phyloP scores from a whole-genome alignment of 2,113 vertebrate species.

The Macheiramphus alcinus region DNA sequence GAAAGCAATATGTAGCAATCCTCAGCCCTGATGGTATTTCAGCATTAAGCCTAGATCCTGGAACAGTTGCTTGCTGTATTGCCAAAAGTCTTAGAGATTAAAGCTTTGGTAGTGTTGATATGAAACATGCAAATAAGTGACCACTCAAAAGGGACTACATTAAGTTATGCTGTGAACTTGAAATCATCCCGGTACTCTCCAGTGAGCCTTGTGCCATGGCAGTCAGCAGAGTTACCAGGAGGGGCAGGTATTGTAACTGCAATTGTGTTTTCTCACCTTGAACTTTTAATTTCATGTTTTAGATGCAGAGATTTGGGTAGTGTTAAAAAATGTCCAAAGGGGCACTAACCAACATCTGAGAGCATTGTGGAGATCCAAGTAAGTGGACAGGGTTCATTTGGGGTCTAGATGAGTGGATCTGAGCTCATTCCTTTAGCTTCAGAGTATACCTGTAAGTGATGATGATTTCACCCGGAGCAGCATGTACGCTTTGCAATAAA shows the following conservation, averaged over 20 bases:
- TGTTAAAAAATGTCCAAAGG: background rate
- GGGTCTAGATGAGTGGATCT: background rate
- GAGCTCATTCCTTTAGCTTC: constrained; percentile 1
- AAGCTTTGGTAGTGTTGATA: background rate
- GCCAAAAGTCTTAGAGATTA: background rate
- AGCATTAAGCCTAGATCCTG: background rate
- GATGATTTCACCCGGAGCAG: background rate
- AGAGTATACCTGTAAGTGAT: background rate
- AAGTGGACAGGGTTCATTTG: background rate
- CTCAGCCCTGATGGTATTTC: background rate
- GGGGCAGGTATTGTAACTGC: background rate
- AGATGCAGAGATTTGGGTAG: background rate
- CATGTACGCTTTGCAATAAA: constrained; percentile 29
- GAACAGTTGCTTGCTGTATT: background rate
- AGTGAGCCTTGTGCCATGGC: background rate
- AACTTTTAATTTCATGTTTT: background rate
- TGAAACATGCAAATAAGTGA: background rate
- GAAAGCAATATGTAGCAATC: background rate
- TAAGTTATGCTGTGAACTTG: background rate
- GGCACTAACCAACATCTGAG: background rate
- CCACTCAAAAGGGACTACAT: background rate
- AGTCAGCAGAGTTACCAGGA: background rate
- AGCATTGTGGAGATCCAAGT: background rate
- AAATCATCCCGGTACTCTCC: background rate
- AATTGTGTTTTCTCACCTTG: background rate